Evolutionary conservation across 2,888 invertebrate genomes (phyloP).

Genomic region (Tipula confusa): DNA sequence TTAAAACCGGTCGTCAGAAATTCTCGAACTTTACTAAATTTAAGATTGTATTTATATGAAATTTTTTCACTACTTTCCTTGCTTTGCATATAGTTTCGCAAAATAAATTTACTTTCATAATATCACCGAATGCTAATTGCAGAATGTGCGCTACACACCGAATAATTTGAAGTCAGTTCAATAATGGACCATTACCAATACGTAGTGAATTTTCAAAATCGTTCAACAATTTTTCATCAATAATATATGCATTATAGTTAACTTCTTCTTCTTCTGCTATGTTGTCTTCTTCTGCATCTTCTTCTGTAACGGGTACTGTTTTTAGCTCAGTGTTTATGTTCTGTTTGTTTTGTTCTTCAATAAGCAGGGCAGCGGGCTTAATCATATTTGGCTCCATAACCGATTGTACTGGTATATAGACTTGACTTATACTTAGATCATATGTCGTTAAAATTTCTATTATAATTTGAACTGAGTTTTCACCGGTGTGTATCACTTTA

Average conservation of each 20-base stretch:
- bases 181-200: constrained; percentile 21
- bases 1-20: too few species aligned
- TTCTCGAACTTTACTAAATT: constrained; percentile 12
- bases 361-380: constrained; percentile 31
- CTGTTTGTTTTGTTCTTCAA: neutral
- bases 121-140: constrained; percentile 26
- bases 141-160: constrained; percentile 29
- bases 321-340: constrained; percentile 13
- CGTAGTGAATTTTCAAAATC: constrained; percentile 27
- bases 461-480: constrained; percentile 33
- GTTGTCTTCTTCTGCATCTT: constrained; percentile 25
- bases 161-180: constrained; percentile 25
- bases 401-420: constrained; percentile 33
- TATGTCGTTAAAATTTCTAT: constrained; percentile 32
- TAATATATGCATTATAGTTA: constrained; percentile 25
- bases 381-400: constrained; percentile 35
- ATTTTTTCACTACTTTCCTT: too few species aligned
- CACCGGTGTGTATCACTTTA: constrained; percentile 33
- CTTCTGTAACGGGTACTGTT: neutral
- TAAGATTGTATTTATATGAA: too few species aligned
- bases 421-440: constrained; percentile 32
- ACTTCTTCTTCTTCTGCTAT: constrained; percentile 20
- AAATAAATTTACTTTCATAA: too few species aligned
- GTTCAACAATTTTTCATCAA: constrained; percentile 29
- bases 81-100: too few species aligned